These are phyloP conservation scores for Coptodon bakossiorum DNA, from an alignment of 2,113 vertebrate species.

Conservation along the genomic window DNA sequence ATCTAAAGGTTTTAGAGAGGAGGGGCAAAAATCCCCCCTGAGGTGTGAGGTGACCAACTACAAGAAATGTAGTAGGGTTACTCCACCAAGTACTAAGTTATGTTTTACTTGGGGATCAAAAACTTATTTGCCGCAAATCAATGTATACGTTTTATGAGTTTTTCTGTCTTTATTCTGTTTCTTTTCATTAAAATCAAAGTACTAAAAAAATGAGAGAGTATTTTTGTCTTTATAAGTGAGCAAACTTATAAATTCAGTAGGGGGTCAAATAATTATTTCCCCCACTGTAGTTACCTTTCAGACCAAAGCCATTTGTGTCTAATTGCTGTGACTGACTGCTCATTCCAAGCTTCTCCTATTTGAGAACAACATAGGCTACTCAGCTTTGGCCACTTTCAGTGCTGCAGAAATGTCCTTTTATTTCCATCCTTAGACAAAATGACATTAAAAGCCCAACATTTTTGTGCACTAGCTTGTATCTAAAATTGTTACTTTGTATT, in stretches of 20 bases:
- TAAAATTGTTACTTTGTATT: background rate
- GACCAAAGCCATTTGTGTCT: background rate
- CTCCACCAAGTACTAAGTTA: background rate
- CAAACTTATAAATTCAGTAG: background rate
- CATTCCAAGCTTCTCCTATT: background rate
- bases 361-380: background rate
- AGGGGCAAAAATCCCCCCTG: background rate
- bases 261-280: background rate
- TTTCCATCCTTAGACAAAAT: background rate
- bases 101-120: background rate
- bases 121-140: background rate
- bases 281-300: rapidly evolving
- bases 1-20: background rate
- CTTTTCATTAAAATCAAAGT: background rate
- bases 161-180: background rate
- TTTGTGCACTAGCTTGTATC: background rate
- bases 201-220: background rate
- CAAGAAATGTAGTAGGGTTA: background rate
- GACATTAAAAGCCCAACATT: background rate
- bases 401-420: background rate
- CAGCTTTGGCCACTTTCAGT: background rate
- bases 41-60: background rate
- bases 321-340: background rate
- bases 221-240: background rate
- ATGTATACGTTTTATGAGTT: background rate